A percentile compares a stretch with the other conserved stretches of the same genome.
Evolutionary conservation across 2,888 invertebrate genomes (phyloP).

Genomic region (Priapulus caudatus): DNA sequence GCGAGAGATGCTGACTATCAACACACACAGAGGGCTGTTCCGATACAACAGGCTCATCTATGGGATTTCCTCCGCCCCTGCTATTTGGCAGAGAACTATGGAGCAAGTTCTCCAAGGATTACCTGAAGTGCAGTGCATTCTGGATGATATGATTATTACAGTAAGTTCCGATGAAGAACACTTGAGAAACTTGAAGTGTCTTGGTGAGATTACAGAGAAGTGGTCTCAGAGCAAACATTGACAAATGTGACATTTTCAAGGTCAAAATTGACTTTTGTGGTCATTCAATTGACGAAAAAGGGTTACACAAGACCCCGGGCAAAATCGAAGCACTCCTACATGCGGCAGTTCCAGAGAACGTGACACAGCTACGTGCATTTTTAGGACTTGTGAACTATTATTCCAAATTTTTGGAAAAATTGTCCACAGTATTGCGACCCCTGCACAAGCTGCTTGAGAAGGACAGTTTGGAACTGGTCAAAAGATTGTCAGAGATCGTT

Average conservation of each 20-base stretch:
- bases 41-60: slow-evolving; percentile 22
- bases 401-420: too few species aligned
- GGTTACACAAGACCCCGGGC: slow-evolving; percentile 14
- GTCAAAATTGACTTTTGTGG: slow-evolving; percentile 15
- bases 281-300: slow-evolving; percentile 17
- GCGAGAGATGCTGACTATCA: slow-evolving; percentile 18
- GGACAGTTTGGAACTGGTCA: too few species aligned
- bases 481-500: too few species aligned
- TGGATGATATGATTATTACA: slow-evolving; percentile 18
- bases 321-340: slow-evolving; percentile 14
- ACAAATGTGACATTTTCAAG: slow-evolving; percentile 12
- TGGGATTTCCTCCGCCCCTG: slow-evolving; percentile 22
- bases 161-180: neutral
- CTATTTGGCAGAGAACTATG: slow-evolving; percentile 22
- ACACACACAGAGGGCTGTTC: slow-evolving; percentile 22
- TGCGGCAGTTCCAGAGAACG: slow-evolving; percentile 9
- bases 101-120: slow-evolving; percentile 21
- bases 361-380: slow-evolving; percentile 9
- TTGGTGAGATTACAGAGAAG: neutral
- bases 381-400: too few species aligned
- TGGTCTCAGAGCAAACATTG: slow-evolving; percentile 7
- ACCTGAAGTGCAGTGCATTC: slow-evolving; percentile 11
- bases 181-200: neutral
- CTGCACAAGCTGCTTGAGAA: too few species aligned
- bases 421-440: too few species aligned